Base-by-base conservation (phyloP, 2,888 invertebrate genomes). In the Drosophila merina region DNA sequence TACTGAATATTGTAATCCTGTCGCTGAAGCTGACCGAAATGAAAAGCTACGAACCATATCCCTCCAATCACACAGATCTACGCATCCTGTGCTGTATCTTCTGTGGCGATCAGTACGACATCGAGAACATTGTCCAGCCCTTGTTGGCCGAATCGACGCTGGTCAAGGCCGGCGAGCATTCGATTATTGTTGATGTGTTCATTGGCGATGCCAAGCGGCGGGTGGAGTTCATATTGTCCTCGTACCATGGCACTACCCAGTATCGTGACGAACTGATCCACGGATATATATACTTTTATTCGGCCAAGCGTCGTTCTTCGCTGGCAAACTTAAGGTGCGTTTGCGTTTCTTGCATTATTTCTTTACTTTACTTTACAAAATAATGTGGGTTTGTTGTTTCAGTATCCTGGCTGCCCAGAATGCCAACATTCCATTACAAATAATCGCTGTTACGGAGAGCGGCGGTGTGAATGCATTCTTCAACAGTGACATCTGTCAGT, bases 61-160 rank as follows among this genome's bases (percentile, higher is more conserved):
- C 90, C 60, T 88, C 91, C 72, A 91, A 90, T 85, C 89, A 92
- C 89, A 74, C 92, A 12, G 92, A 92, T 76, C 73, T 92, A 12
- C 95, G 97, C 85, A 96, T 98, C 91, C 96, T 96, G 91, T 96
- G 99, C 94, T 98, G 98, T 92, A 96, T 98, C 95, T 97, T 98
- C 92, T 99, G 99, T 92, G 98, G 98, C 56, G 98, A 99, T 92
- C 97, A 97, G 1, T 98, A 95, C 90, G 96, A 96, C 0, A 95
- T 97, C 47, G 98, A 98, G 91, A 96, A 96, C 70, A 96, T 98
- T 58, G 93, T 99, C 59, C 95, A 95, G 12, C 98, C 98, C 0
- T 92, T 99, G 67, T 93, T 98, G 62, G 94, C 95, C 85, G 97
- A 98, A 90, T 90, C 91, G 12, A 96, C 96, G 73, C 96, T 96